Percentiles rank a stretch among this genome's conserved stretches.
These are phyloP conservation scores for Neoniphon sammara DNA, from an alignment of 2,797 vertebrate genomes.

Conservation along the genomic window DNA sequence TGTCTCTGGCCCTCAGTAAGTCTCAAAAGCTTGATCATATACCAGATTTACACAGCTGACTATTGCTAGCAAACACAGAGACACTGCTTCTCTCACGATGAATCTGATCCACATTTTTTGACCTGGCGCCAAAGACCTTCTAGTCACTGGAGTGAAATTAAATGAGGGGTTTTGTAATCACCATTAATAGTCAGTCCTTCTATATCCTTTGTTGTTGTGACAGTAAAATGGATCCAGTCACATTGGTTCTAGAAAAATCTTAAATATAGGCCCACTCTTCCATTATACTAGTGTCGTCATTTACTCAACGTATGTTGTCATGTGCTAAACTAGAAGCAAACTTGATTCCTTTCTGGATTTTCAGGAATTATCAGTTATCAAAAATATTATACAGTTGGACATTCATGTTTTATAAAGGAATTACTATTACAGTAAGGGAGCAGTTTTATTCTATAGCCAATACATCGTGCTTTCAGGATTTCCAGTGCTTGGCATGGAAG, in stretches of 20 bases:
- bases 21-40: slow-evolving; percentile 15
- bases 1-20: not conserved
- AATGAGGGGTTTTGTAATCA: not conserved
- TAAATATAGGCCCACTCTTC: too few relatives aligned
- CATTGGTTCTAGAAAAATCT: slow-evolving; percentile 7
- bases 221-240: slow-evolving; percentile 40
- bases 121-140: slow-evolving; percentile 2
- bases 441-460: too few relatives aligned
- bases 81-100: slow-evolving; percentile 6
- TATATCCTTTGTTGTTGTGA: not conserved
- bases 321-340: slow-evolving; percentile 26
- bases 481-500: too few relatives aligned
- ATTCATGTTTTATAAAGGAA: not conserved
- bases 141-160: slow-evolving; percentile 17
- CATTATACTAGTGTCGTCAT: too few relatives aligned
- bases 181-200: slow-evolving; percentile 8
- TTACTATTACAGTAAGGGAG: not conserved
- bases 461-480: too few relatives aligned
- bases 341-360: not conserved
- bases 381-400: not conserved
- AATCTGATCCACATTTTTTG: slow-evolving; percentile 2
- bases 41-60: slow-evolving; percentile 32
- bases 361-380: not conserved
- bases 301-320: slow-evolving; percentile 33
- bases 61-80: slow-evolving; percentile 9